phyloP scores from a whole-genome alignment of 2,113 vertebrate genomes.

The Nothoprocta pentlandii region DNA sequence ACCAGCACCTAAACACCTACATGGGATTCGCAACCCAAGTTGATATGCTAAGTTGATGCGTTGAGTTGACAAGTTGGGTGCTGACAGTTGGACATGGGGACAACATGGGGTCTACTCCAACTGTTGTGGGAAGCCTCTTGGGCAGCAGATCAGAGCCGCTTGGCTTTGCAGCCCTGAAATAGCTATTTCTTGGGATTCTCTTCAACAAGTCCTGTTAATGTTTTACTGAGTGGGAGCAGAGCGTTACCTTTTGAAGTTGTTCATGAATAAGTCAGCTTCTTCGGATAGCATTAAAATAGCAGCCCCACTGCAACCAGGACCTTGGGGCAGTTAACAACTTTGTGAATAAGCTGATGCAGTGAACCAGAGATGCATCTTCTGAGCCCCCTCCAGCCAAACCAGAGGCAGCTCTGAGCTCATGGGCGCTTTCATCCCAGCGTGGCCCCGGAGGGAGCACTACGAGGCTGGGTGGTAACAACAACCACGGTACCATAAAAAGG shows the following conservation, averaged over 20 bases:
- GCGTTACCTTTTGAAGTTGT: conserved; percentile 56
- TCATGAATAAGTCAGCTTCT: conserved; percentile 42
- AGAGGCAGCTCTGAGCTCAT: conserved; percentile 39
- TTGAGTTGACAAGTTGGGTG: background rate
- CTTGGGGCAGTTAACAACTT: conserved; percentile 13
- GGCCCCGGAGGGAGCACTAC: conserved; percentile 8
- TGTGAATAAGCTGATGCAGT: conserved; percentile 45
- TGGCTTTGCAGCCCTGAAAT: background rate
- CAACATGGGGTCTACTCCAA: background rate
- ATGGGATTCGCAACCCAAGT: background rate
- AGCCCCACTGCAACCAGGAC: background rate
- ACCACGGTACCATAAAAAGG: conserved; percentile 21
- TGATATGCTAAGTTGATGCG: background rate
- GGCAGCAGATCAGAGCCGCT: background rate
- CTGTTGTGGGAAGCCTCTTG: background rate
- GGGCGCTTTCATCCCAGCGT: conserved; percentile 32
- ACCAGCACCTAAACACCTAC: background rate
- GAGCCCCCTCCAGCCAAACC: conserved; percentile 44
- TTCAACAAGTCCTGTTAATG: background rate
- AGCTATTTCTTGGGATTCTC: background rate
- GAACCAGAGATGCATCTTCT: conserved; percentile 47
- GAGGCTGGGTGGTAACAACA: background rate
- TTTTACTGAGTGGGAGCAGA: conserved; percentile 25
- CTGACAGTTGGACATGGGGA: background rate
- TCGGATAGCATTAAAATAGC: conserved; percentile 37